Conservation (phyloP, 2,797 vertebrate species). For the Takifugu ocellatus region DNA sequence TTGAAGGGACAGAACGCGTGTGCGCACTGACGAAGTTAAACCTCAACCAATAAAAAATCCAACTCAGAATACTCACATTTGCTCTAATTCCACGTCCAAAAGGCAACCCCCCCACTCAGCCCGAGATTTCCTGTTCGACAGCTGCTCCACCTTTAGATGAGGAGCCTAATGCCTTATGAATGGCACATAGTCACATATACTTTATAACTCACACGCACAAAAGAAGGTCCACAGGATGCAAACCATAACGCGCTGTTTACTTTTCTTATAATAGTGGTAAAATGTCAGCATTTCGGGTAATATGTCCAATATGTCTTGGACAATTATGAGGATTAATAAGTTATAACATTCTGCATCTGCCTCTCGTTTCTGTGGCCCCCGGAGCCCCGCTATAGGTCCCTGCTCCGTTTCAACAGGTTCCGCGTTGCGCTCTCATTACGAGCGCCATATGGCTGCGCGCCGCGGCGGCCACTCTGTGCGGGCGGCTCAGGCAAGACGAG, state of each 20-base stretch:
- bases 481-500: conserved; percentile 32
- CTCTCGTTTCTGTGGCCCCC: conserved; percentile 53
- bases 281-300: conserved; percentile 9
- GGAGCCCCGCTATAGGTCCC: conserved; percentile 35
- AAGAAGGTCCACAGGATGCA: no score
- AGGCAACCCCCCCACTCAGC: no score
- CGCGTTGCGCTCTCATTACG: conserved; percentile 63
- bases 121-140: conserved; percentile 1
- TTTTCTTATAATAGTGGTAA: conserved; percentile 15
- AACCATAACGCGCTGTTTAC: background rate
- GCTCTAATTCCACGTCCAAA: no score
- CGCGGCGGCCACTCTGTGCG: conserved; percentile 33
- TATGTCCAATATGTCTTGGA: conserved; percentile 37
- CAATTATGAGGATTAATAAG: conserved; percentile 54
- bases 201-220: no score
- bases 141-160: conserved; percentile 6
- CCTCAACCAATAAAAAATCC: no score
- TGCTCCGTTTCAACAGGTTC: conserved; percentile 64
- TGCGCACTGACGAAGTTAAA: no score
- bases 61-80: no score
- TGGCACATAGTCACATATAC: no score
- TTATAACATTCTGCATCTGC: conserved; percentile 57
- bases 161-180: conserved; percentile 8
- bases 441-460: conserved; percentile 61
- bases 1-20: no score